Conservation (phyloP, 2,888 invertebrate species). For the Tenthredo notha region DNA sequence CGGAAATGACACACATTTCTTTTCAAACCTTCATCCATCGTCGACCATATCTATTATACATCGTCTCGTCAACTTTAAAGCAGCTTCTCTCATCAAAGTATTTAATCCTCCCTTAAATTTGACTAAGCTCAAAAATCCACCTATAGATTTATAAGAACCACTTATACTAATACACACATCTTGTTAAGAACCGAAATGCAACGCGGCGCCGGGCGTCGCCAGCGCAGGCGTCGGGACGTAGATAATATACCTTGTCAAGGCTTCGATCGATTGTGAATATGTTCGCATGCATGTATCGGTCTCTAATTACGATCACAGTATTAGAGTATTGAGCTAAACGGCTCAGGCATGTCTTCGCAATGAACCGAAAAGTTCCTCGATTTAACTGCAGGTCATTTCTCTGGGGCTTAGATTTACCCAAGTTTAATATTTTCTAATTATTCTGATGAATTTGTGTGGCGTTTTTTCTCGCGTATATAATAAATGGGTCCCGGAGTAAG, state of each 20-base stretch:
- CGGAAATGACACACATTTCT: conserved; percentile 17
- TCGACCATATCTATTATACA: background rate
- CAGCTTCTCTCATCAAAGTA: background rate
- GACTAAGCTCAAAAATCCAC: conserved; percentile 1
- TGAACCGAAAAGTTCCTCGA: background rate
- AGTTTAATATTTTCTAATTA: background rate
- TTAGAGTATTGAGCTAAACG: background rate
- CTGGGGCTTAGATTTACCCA: background rate
- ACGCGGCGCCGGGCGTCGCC: conserved; percentile 11
- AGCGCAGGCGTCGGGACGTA: background rate
- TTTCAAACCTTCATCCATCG: background rate
- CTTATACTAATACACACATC: background rate
- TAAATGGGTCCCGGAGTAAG: background rate
- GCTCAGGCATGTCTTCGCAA: background rate
- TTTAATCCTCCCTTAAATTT: background rate
- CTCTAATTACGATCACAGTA: background rate
- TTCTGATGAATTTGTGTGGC: background rate
- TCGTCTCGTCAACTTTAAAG: background rate
- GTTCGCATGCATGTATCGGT: background rate
- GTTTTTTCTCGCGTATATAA: background rate
- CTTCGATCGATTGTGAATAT: conserved; percentile 2
- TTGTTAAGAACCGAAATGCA: conserved; percentile 11
- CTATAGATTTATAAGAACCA: background rate
- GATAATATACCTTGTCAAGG: background rate
- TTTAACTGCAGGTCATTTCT: background rate